phyloP scores from a whole-genome alignment of 1,140 invertebrate species.

The Eumaeus atala region DNA sequence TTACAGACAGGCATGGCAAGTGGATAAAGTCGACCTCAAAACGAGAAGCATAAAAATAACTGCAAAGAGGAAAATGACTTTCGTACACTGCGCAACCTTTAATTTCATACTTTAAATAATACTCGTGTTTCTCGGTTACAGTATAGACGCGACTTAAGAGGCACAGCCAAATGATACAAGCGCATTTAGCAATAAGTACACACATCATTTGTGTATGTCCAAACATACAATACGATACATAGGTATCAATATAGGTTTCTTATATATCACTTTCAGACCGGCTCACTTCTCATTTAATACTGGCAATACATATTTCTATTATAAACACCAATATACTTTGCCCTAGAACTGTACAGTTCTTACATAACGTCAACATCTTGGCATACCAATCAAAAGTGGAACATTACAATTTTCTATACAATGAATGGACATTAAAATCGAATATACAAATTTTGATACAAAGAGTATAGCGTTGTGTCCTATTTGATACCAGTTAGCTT shows the following conservation, averaged over 20 bases:
- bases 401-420: constrained; percentile 34
- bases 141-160: too few species aligned
- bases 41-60: too few species aligned
- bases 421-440: constrained; percentile 42
- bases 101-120: too few species aligned
- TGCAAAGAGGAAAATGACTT: too few species aligned
- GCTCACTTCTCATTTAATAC: background rate
- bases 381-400: constrained; percentile 22
- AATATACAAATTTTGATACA: constrained; percentile 50
- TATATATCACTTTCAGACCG: background rate
- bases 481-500: constrained; percentile 44
- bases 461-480: constrained; percentile 51
- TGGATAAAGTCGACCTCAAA: too few species aligned
- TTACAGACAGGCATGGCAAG: too few species aligned
- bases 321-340: background rate
- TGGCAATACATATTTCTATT: constrained; percentile 7
- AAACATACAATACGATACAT: constrained; percentile 30
- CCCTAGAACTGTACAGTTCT: background rate
- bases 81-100: too few species aligned
- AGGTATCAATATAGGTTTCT: constrained; percentile 54
- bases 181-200: constrained; percentile 56
- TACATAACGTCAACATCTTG: background rate
- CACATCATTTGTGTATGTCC: constrained; percentile 27
- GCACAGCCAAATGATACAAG: too few species aligned
- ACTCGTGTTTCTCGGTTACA: too few species aligned